A percentile compares a stretch with the other conserved stretches of the same genome.
Conservation (phyloP, 2,888 invertebrate genomes). For the Sminthurinus aureus region DNA sequence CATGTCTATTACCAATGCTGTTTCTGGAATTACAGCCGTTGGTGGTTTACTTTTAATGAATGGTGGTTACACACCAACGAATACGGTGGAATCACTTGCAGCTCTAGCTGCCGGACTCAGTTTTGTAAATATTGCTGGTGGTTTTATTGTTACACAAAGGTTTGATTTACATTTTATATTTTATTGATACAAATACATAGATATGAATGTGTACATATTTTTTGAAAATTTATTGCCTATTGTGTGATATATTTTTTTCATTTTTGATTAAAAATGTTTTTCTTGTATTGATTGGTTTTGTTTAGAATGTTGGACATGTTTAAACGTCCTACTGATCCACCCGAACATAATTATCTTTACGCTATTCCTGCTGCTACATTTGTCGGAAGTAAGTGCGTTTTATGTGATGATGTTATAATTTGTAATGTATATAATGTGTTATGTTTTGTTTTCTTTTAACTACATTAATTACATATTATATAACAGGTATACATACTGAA, state of each 20-base stretch:
- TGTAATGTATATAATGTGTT: neutral
- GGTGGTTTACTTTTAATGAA: slow-evolving; percentile 88
- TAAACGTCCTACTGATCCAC: slow-evolving; percentile 76
- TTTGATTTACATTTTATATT: slow-evolving; percentile 65
- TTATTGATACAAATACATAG: slow-evolving; percentile 77
- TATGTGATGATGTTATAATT: slow-evolving; percentile 66
- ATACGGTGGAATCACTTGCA: slow-evolving; percentile 79
- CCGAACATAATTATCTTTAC: slow-evolving; percentile 83
- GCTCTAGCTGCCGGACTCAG: slow-evolving; percentile 86
- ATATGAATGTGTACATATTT: slow-evolving; percentile 66
- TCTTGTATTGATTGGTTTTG: slow-evolving; percentile 86
- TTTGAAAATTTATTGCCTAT: no score
- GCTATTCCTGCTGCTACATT: slow-evolving; percentile 78
- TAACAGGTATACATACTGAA: no score
- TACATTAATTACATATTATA: no score
- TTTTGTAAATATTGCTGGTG: slow-evolving; percentile 89
- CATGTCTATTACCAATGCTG: slow-evolving; percentile 84
- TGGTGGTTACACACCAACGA: slow-evolving; percentile 73
- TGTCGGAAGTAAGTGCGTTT: slow-evolving; percentile 71
- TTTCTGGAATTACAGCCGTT: slow-evolving; percentile 91
- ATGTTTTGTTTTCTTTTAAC: no score
- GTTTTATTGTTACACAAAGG: slow-evolving; percentile 86
- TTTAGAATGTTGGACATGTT: slow-evolving; percentile 67
- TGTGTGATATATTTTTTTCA: no score
- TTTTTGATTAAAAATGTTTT: slow-evolving; percentile 73